Conservation (phyloP, 2,888 invertebrate species). For the Lycocerus yunnanus region DNA sequence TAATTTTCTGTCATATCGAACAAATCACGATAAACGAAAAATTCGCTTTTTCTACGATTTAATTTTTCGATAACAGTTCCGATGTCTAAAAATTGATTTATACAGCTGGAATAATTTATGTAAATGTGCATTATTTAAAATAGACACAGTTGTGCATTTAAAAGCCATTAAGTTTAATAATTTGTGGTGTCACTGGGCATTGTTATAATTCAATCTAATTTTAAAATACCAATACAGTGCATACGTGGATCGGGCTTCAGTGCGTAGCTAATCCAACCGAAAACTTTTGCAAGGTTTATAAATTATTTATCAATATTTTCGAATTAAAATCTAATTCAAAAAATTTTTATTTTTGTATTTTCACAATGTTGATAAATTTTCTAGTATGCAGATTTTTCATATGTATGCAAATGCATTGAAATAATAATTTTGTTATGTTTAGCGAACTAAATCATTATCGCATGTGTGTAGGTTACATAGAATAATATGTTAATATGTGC, state of each 20-base stretch:
- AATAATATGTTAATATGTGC: not conserved
- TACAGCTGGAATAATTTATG: not conserved
- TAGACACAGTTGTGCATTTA: not conserved
- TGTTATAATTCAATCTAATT: not conserved
- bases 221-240: not conserved
- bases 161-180: not conserved
- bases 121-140: not conserved
- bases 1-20: slow-evolving; percentile 16
- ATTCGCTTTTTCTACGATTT: not conserved
- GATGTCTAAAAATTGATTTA: not conserved
- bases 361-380: not conserved
- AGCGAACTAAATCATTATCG: not conserved
- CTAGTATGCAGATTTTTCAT: not conserved
- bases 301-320: not conserved
- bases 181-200: not conserved
- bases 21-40: slow-evolving; percentile 11
- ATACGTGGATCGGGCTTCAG: not conserved
- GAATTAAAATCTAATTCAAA: not conserved
- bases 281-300: not conserved
- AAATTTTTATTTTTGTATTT: not conserved
- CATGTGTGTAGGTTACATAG: not conserved
- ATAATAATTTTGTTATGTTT: not conserved
- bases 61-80: not conserved
- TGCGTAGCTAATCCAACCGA: not conserved
- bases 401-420: not conserved